Base-by-base conservation (phyloP, 1,140 invertebrate genomes). In the Heliconius himera region DNA sequence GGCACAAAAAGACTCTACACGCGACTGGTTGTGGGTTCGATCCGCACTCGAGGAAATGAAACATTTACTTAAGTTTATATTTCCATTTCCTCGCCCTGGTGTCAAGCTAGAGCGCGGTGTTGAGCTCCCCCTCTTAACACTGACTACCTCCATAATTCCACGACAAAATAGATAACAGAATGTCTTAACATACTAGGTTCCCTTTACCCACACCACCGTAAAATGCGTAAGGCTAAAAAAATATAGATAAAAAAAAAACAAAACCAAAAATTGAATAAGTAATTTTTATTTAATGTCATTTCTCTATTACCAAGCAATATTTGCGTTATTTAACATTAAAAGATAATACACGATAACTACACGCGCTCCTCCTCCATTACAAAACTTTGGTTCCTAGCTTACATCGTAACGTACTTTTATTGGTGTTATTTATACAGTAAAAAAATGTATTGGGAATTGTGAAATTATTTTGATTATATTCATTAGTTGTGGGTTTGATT, bases 381-480 rank as follows among this genome's bases (percentile, higher is more conserved):
- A 91, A 91, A 91, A 91, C 92, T 94, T 94, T 94, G 92, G 92
- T 94, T 91, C 85, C 89, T 93, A 94, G 92, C 92, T 93, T 91
- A 89, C 81, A 80, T 83, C 82, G 78, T 82, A 29, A 29, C 22
- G 22, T 66, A 60, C 56, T n/a, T 75, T 79, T 78, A 72, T 54
- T 77, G 77, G 81, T 79, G 77, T 82, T 79, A 36, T 82, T 60
- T 77, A 77, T 60, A 77, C 41, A 46, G 33, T 70, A 71, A 36
- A 22, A 29, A 66, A 66, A 29, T 29, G 26, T 26, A 26, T n/a
- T 4, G 54, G n/a, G 8, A 22, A 22, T 1, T 9, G 20, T n/a
- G 54, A 60, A n/a, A 22, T 60, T 60, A 26, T 60, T 60, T 60
- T 60, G 54, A 60, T 60, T 60, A 60, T 60, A 60, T 20, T 20